Conservation (phyloP, 2,888 invertebrate genomes). For the Eristalis intricaria region DNA sequence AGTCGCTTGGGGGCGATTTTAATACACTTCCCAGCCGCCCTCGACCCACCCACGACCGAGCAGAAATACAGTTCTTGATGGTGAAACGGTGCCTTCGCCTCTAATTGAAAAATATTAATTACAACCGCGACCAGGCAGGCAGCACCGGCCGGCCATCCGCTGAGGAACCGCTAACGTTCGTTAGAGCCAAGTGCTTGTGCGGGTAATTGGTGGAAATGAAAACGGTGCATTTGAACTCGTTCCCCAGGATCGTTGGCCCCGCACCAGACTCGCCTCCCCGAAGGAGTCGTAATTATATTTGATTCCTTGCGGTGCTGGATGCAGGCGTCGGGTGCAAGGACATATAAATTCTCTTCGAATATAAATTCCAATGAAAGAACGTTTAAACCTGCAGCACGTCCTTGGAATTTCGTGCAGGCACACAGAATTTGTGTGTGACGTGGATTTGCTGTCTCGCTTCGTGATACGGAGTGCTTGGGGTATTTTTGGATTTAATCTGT, state of each 20-base stretch:
- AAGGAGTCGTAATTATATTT: background rate
- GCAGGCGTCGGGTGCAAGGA: too few species aligned
- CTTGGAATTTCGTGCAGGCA: too few species aligned
- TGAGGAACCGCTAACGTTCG: background rate
- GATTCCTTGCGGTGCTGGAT: background rate
- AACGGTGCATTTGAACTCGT: background rate
- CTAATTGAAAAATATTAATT: slow-evolving; percentile 4
- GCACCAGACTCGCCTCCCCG: background rate
- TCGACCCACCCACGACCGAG: background rate
- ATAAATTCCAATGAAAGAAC: too few species aligned
- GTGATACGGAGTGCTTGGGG: too few species aligned
- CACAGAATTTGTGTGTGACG: too few species aligned
- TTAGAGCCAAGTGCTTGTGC: background rate
- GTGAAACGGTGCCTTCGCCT: background rate
- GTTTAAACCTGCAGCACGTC: too few species aligned
- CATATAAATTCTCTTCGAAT: too few species aligned
- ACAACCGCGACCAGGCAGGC: background rate
- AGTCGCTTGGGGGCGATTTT: background rate
- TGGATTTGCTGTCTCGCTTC: too few species aligned
- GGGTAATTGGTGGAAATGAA: background rate
- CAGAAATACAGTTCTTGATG: background rate
- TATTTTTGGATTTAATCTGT: too few species aligned
- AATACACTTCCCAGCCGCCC: background rate
- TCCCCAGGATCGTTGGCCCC: background rate
- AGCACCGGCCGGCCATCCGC: background rate